Percentiles rank a stretch among this genome's conserved stretches.
Conservation (phyloP, 2,888 invertebrate genomes). For the Drosophila macrospina region DNA sequence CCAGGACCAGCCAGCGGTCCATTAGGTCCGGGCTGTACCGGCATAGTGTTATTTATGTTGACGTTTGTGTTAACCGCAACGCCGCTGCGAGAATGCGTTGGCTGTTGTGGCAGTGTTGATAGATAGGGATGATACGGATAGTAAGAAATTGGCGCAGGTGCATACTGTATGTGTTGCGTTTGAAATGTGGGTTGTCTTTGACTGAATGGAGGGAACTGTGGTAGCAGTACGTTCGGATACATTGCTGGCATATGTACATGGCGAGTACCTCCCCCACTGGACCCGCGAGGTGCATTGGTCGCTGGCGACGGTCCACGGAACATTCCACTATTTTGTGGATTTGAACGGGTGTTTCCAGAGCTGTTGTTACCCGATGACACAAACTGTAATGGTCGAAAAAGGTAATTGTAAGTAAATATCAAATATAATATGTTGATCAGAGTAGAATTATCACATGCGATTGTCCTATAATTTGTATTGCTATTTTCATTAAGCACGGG, state of each 20-base stretch:
- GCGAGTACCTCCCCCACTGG: constrained; percentile 56
- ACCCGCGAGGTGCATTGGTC: constrained; percentile 62
- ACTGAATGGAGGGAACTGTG: constrained; percentile 73
- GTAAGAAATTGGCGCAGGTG: constrained; percentile 65
- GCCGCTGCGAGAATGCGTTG: constrained; percentile 77
- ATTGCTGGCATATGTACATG: constrained; percentile 78
- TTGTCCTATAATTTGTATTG: too few relatives aligned
- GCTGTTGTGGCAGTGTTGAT: constrained; percentile 64
- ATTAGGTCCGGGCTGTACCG: constrained; percentile 80
- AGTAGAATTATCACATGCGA: neutral
- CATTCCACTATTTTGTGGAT: constrained; percentile 76
- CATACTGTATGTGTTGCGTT: constrained; percentile 76
- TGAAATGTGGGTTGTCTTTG: constrained; percentile 78
- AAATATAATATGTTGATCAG: neutral
- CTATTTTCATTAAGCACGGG: too few relatives aligned
- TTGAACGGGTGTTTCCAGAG: constrained; percentile 76
- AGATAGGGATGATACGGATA: constrained; percentile 72
- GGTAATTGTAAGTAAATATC: constrained; percentile 1
- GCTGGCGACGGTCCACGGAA: constrained; percentile 80
- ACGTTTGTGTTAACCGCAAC: constrained; percentile 73
- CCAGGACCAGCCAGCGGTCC: constrained; percentile 78
- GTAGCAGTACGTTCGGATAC: constrained; percentile 81
- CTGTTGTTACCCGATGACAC: constrained; percentile 79
- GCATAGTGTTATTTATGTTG: constrained; percentile 69
- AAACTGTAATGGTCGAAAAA: constrained; percentile 66